phyloP scores from a whole-genome alignment of 2,113 vertebrate species.

The Pelusios castaneus region DNA sequence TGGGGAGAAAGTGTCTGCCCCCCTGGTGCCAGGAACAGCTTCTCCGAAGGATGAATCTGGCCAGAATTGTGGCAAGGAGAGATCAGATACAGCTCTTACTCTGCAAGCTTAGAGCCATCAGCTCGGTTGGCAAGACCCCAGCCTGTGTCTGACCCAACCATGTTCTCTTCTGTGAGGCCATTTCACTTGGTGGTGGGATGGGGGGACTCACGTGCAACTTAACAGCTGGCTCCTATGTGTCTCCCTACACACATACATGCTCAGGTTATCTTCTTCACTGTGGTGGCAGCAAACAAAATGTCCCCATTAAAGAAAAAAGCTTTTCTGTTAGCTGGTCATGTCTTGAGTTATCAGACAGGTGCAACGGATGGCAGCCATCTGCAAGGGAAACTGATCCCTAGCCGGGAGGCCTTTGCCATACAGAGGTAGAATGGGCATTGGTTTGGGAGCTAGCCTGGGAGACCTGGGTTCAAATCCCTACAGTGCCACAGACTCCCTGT shows the following conservation, averaged over 20 bases:
- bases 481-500: not conserved
- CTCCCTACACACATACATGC: not conserved
- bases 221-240: not conserved
- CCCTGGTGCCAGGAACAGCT: not conserved
- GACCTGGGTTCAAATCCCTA: not conserved
- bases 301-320: slow-evolving; percentile 34
- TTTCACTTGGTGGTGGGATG: not conserved
- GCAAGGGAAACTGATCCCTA: not conserved
- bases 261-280: not conserved
- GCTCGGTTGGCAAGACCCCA: not conserved
- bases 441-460: not conserved
- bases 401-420: not conserved
- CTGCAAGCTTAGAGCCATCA: not conserved
- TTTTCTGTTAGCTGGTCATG: not conserved
- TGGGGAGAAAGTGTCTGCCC: not conserved
- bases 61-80: not conserved
- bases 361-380: not conserved
- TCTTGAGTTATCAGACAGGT: not conserved
- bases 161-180: not conserved
- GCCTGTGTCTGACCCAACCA: not conserved
- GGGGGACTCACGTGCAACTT: not conserved
- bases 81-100: not conserved
- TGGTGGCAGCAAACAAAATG: not conserved
- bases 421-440: not conserved
- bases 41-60: not conserved